Conservation (phyloP, 2,888 invertebrate species). For the Lepetodrilus schrolli region DNA sequence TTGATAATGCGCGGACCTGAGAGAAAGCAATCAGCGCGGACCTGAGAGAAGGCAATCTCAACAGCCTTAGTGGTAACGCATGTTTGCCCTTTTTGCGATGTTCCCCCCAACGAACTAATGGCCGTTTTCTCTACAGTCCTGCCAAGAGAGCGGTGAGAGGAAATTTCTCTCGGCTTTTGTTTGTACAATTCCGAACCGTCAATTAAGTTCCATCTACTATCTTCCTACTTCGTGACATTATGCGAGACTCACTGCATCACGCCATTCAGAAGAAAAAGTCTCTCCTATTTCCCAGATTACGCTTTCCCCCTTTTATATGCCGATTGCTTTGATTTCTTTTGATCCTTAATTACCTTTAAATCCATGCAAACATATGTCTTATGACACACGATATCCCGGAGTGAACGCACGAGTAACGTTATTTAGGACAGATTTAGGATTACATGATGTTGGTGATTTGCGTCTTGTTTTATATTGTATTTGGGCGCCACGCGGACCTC, state of each 20-base stretch:
- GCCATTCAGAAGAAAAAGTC: neutral
- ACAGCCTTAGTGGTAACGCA: neutral
- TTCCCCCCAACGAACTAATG: constrained; percentile 18
- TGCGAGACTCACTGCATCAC: neutral
- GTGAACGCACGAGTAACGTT: neutral
- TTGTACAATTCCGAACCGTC: constrained; percentile 9
- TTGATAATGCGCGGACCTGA: constrained; percentile 4
- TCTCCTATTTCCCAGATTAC: neutral
- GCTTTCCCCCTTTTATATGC: constrained; percentile 17
- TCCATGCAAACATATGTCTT: constrained; percentile 24
- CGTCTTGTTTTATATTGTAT: neutral
- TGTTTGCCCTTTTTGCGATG: neutral
- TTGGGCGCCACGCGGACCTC: neutral
- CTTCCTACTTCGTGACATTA: constrained; percentile 14
- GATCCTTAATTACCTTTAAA: constrained; percentile 22
- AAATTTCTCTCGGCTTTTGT: neutral
- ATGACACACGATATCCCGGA: neutral
- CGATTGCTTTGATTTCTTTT: constrained; percentile 25
- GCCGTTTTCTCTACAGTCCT: too few relatives aligned
- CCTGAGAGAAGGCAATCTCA: neutral
- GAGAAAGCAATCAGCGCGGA: neutral
- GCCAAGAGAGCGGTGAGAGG: too few relatives aligned
- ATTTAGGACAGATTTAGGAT: neutral
- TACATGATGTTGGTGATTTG: neutral
- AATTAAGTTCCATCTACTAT: constrained; percentile 5